These are phyloP conservation scores for Bos javanicus DNA, from an alignment of 2,113 vertebrate genomes.

Conservation along the genomic window DNA sequence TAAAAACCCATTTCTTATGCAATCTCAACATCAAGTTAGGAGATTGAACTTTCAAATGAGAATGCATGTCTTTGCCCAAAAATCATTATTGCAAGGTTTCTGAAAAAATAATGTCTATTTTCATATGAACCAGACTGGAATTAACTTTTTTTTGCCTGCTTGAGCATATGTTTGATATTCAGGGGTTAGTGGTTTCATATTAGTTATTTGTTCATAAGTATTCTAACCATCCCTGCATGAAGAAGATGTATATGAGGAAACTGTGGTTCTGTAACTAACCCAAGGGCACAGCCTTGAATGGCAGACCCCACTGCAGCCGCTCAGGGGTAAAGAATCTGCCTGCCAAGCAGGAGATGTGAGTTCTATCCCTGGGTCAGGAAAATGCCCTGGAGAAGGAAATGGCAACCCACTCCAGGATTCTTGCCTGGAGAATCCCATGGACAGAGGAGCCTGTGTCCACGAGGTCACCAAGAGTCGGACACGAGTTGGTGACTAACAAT, in stretches of 20 bases:
- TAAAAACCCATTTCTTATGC: constrained; percentile 19
- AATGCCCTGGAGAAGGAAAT: background rate
- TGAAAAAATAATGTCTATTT: background rate
- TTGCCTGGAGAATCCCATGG: background rate
- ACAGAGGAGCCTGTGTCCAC: background rate
- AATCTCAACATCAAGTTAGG: background rate
- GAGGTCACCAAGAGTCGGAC: background rate
- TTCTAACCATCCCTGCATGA: background rate
- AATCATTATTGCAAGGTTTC: background rate
- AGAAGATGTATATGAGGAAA: background rate
- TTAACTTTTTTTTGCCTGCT: background rate
- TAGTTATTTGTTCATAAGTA: background rate
- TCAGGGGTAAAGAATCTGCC: background rate
- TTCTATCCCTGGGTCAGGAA: background rate
- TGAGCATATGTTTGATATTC: background rate
- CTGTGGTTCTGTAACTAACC: background rate
- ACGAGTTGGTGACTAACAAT: background rate
- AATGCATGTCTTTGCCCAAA: background rate
- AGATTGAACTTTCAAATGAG: background rate
- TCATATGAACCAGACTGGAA: background rate
- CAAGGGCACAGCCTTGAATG: too few species aligned
- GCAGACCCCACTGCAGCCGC: background rate
- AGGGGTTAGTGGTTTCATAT: background rate
- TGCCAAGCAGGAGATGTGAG: background rate
- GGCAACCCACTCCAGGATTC: background rate